Base-by-base conservation (phyloP, 2,888 invertebrate species). In the Pogonocherus hispidulus region DNA sequence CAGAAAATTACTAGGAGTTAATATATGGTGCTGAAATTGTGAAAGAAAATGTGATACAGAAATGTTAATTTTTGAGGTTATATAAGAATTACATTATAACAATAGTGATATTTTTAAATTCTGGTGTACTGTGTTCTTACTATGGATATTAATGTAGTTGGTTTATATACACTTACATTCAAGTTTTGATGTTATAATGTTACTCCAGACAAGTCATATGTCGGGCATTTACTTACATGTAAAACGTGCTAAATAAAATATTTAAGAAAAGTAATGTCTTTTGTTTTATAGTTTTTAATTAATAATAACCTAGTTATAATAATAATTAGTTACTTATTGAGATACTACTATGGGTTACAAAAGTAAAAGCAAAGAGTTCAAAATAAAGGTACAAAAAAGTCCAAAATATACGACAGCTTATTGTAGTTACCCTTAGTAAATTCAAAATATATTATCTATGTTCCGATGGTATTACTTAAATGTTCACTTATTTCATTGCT, bases 41-140 rank as follows among this genome's bases (percentile, higher is more conserved):
- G 79, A 82, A 82, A 77, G 81, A 81, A 80, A 79, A 75, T 82
- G 82, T 82, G 82, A 83, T 82, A 83, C 81, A 81, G 81, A 80
- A 80, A 80, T 80, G 80, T 78, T 76, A 75, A 78, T 76, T 75
- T 73, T 20, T 47, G 74, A 71, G 59, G 55, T n/a, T n/a, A n/a
- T 71, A 72, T 57, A 74, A 64, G 66, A 70, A 64, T 74, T 74
- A 74, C 71, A 74, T 67, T 69, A 63, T 70, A 70, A 71, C 70
- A 72, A 71, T 72, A 66, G 72, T 73, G 69, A 78, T 77, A 78
- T 78, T 79, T 75, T 76, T 77, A 79, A 79, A 79, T 79, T 76
- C 79, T 72, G 75, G 78, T 80, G 80, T 81, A 79, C 79, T 82
- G 80, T 81, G 60, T 73, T 72, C 69, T 74, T 71, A 73, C 70